Evolutionary conservation across 2,113 vertebrate species (phyloP), one percentile per base, ranked within the genome.

Genomic region (Forbesichthys agassizii): DNA sequence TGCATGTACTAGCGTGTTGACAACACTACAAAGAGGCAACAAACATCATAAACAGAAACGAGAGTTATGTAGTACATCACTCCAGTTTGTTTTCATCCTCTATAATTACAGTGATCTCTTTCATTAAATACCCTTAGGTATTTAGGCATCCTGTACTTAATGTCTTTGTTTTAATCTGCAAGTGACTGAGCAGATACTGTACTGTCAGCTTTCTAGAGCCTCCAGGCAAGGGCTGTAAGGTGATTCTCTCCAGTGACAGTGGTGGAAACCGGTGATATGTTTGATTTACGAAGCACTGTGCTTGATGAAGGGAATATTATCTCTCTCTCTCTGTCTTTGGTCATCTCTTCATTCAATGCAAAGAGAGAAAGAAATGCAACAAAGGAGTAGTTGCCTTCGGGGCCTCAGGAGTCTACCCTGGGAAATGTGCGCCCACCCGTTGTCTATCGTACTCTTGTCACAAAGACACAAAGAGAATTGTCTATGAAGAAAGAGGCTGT

Each of bases 281-380:
- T 74, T 84, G 78, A 83, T 87, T 74, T 75, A 73, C 54, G 66
- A 48, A 59, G 70, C 65, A 62, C 49, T 62, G 68, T 61, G 65
- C 33, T 16, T 65, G 64, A 54, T 27, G 36, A 55, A 61, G 59
- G 27, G 48, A 49, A 48, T 74, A 55, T 63, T 46, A 10, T 11
- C 48, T 48, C 27, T 55, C 4, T 11, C 33, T 18, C 47, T 14
- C 61, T 46, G 66, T 16, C 3, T 79, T 47, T 64, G 12, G 53
- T 75, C 47, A 27, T 78, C 64, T 66, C 64, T 57, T 64, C 69
- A 56, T 68, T 76, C 46, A 71, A 63, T 48, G 58, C 58, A 79
- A 58, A 84, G 59, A 66, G 60, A 42, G 18, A 51, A 14, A 66
- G 51, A 71, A 71, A 58, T 82, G 84, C 79, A 81, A 82, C 71